Base-by-base conservation (phyloP, 2,888 invertebrate genomes). In the Papilio elwesi region DNA sequence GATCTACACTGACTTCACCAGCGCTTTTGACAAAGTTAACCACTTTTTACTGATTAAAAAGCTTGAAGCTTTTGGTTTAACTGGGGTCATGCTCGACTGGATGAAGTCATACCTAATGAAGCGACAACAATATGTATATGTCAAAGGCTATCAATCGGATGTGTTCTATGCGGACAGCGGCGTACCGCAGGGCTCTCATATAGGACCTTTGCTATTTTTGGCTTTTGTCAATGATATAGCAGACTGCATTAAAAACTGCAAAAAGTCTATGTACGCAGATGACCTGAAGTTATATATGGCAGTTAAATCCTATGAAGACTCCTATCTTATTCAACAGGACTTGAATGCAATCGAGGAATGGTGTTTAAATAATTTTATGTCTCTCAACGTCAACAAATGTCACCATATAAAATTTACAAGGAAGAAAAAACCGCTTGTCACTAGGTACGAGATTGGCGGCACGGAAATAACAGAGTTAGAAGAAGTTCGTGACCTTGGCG, bases 301-400 rank as follows among this genome's bases (percentile, higher is more conserved):
- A 7, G 52, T 52, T 6, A 52, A 59, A 59, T 59, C 38, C 11
- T 3, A 26, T 13, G 59, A 36, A 12, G 59, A 59, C 13, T 36
- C 59, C 1, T 0, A 36, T 36, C 36, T 26, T 11, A 62, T 62
- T n/a, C 62, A 62, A 62, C 38, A 38, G n/a, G 43, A 62, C 43
- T 16, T 62, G 11, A 62, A 57, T 10, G 57, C 57, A 26, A 57
- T 57, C 26, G 57, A 57, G 26, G 8, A 57, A 36, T 57, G 53
- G 76, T 68, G 77, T 76, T 78, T 73, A 75, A 74, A 68, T 76
- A 76, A 78, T 75, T 79, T 75, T 38, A 62, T 62, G 43, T 38
- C 62, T 62, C 62, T 62, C 62, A 62, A 62, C 10, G n/a, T 62
- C 16, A 68, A 68, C 49, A 68, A 57, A 49, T 68, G 68, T 59